Conservation (phyloP, 1,140 invertebrate species). For the Dendroctonus ponderosae region DNA sequence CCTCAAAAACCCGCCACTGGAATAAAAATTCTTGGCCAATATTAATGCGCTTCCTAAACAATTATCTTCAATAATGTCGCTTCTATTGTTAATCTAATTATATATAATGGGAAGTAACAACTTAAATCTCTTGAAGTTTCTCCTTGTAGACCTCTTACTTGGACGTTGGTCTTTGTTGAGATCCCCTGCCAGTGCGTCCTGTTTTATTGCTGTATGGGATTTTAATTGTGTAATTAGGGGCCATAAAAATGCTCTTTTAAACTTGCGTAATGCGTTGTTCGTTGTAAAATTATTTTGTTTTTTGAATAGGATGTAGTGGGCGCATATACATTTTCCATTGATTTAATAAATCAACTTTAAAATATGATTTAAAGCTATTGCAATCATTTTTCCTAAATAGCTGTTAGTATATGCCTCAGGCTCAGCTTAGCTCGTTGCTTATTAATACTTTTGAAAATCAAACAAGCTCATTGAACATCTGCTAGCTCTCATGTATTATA, state of each 20-base stretch:
- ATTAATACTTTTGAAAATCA: no score
- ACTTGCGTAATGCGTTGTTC: constrained; percentile 16
- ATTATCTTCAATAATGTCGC: constrained; percentile 29
- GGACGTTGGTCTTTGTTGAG: constrained; percentile 23
- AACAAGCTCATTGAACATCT: no score
- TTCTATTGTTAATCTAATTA: constrained; percentile 36
- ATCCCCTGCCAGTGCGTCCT: constrained; percentile 5
- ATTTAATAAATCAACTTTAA: no score
- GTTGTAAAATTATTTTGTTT: constrained; percentile 20
- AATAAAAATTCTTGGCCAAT: neutral
- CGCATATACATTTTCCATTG: no score
- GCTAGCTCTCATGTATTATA: no score
- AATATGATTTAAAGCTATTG: no score
- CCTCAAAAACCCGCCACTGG: neutral
- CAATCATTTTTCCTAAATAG: no score
- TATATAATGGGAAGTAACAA: constrained; percentile 33
- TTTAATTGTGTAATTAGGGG: constrained; percentile 34
- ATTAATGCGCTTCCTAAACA: constrained; percentile 16
- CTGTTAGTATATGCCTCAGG: no score
- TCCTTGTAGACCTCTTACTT: constrained; percentile 24
- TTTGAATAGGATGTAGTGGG: neutral
- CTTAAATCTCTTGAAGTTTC: constrained; percentile 26
- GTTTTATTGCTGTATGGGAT: constrained; percentile 30
- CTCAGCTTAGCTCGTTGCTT: no score
- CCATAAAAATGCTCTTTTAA: constrained; percentile 32